Percentiles rank a stretch among this genome's conserved stretches.
Evolutionary conservation across 2,113 vertebrate genomes (phyloP).

Genomic region (Rhabdornis inornatus): DNA sequence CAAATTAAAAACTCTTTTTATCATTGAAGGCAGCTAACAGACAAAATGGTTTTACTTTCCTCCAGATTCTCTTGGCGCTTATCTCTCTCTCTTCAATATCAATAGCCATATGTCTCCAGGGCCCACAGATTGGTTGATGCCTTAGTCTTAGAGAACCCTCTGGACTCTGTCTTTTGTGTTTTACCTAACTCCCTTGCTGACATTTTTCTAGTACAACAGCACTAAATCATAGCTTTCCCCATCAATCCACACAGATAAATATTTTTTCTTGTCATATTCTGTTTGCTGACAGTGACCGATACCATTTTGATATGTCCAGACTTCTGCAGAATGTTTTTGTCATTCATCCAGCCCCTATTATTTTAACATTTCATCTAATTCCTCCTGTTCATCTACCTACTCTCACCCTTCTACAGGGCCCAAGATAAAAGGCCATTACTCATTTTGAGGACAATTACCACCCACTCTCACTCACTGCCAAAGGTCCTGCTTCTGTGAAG

Average conservation of each 20-base stretch:
- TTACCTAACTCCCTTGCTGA: not conserved
- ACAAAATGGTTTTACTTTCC: not conserved
- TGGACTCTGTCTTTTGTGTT: not conserved
- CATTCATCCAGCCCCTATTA: not conserved
- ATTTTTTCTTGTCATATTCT: not conserved
- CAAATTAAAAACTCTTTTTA: not conserved
- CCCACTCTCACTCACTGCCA: not conserved
- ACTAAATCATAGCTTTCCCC: not conserved
- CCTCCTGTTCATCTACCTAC: not conserved
- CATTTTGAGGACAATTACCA: not conserved
- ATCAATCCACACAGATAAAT: not conserved
- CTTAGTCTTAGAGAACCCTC: not conserved
- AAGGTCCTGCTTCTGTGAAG: not conserved
- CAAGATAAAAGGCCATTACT: not conserved
- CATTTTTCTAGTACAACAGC: not conserved
- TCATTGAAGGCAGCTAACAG: not conserved
- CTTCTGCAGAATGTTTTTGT: not conserved
- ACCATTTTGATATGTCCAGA: not conserved
- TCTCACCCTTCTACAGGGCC: not conserved
- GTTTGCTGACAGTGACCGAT: not conserved
- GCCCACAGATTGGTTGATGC: not conserved
- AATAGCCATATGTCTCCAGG: not conserved
- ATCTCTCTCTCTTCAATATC: not conserved
- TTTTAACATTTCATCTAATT: not conserved
- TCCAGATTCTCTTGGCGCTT: not conserved